These are phyloP conservation scores for Alosa sapidissima DNA, from an alignment of 2,797 vertebrate species.

Conservation along the genomic window DNA sequence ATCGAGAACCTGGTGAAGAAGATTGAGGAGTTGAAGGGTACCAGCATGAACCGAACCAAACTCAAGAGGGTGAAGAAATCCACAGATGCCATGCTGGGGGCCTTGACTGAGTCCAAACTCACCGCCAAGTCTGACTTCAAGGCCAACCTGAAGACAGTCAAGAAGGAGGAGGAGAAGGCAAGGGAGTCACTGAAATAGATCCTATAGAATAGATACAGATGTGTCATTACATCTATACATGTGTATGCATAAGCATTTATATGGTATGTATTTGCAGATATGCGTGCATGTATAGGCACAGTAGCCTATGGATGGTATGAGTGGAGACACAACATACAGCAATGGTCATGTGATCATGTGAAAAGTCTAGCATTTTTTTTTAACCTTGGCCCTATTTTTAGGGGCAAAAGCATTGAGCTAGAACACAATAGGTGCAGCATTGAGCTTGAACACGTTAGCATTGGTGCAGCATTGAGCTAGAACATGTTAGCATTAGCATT, in stretches of 20 bases:
- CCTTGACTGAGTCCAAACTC: slow-evolving; percentile 58
- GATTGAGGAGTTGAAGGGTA: slow-evolving; percentile 64
- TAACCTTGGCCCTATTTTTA: not conserved
- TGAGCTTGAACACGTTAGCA: no score
- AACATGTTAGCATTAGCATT: no score
- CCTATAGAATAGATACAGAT: no score
- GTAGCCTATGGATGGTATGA: not conserved
- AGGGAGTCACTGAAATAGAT: not conserved
- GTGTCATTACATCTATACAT: no score
- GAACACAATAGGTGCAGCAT: no score
- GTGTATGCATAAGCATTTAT: no score
- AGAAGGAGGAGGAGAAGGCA: slow-evolving; percentile 68
- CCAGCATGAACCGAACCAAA: slow-evolving; percentile 60
- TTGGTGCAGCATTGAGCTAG: no score
- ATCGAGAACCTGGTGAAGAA: slow-evolving; percentile 61
- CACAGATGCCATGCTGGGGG: slow-evolving; percentile 60
- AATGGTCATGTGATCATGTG: not conserved
- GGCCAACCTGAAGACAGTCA: slow-evolving; percentile 69
- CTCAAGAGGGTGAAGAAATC: slow-evolving; percentile 67
- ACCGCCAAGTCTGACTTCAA: slow-evolving; percentile 63
- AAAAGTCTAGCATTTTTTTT: not conserved
- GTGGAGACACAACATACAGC: not conserved
- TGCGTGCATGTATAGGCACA: not conserved
- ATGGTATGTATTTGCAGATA: no score
- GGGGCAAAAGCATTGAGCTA: no score